phyloP scores from a whole-genome alignment of 2,113 vertebrate genomes.

The Scatophagus argus region DNA sequence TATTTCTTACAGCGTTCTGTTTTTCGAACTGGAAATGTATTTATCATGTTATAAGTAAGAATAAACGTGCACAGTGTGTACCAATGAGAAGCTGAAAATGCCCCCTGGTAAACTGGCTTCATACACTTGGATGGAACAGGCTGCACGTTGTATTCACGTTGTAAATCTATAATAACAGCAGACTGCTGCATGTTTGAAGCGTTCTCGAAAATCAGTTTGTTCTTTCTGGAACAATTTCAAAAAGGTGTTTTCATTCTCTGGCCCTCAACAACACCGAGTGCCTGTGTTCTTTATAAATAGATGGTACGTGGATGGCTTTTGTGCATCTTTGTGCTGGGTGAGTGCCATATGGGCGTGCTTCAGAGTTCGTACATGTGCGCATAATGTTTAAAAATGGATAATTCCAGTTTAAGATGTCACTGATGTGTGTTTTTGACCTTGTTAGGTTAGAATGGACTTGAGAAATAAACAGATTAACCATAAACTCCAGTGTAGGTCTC shows the following conservation, averaged over 20 bases:
- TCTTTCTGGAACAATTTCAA: conserved; percentile 37
- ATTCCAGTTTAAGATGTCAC: conserved; percentile 19
- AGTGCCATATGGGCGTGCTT: background rate
- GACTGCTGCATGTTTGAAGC: conserved; percentile 7
- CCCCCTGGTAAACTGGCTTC: conserved; percentile 57
- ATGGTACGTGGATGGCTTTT: conserved; percentile 32
- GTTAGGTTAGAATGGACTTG: conserved; percentile 56
- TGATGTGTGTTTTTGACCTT: conserved; percentile 47
- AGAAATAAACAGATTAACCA: background rate
- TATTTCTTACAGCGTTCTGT: background rate
- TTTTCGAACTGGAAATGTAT: conserved; percentile 23
- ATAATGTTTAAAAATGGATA: conserved; percentile 36
- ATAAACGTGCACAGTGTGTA: conserved; percentile 35
- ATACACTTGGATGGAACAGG: conserved; percentile 31
- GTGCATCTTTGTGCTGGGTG: conserved; percentile 8
- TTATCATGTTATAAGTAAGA: conserved; percentile 33
- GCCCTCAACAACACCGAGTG: conserved; percentile 29
- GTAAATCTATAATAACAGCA: conserved; percentile 41
- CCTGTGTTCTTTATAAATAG: conserved; percentile 25
- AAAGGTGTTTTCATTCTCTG: conserved; percentile 34
- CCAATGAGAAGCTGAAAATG: conserved; percentile 62
- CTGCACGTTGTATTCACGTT: conserved; percentile 37
- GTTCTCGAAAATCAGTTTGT: conserved; percentile 45
- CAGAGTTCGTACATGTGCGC: background rate
- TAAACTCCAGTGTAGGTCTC: background rate